Conservation (phyloP, 2,888 invertebrate genomes). For the Dasysyrphus albostriatus region DNA sequence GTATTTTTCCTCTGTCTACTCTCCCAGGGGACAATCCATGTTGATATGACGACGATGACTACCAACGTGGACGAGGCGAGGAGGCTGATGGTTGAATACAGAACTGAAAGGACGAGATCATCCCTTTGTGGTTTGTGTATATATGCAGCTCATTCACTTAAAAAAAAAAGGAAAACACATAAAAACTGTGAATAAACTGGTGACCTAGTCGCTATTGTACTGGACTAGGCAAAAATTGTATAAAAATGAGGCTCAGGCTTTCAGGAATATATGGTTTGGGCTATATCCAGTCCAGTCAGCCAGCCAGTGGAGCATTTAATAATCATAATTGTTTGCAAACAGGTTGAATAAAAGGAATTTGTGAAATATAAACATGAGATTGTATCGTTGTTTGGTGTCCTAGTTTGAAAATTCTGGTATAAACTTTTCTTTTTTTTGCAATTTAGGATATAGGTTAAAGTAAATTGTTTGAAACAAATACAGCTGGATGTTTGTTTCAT, state of each 20-base stretch:
- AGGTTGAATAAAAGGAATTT: slow-evolving; percentile 70
- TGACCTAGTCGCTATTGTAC: slow-evolving; percentile 16
- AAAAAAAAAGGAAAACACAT: slow-evolving; percentile 35
- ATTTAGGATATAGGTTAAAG: slow-evolving; percentile 14
- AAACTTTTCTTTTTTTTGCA: not conserved
- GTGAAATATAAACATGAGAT: slow-evolving; percentile 65
- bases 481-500: not conserved
- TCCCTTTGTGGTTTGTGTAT: slow-evolving; percentile 54
- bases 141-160: slow-evolving; percentile 51
- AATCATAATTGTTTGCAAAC: slow-evolving; percentile 75
- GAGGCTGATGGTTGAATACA: not conserved
- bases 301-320: slow-evolving; percentile 62
- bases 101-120: slow-evolving; percentile 31
- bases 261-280: not conserved
- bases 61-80: too few relatives aligned
- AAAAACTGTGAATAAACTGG: not conserved
- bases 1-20: slow-evolving; percentile 35
- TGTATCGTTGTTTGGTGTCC: slow-evolving; percentile 53
- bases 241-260: slow-evolving; percentile 9
- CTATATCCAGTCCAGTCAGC: slow-evolving; percentile 3
- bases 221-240: not conserved
- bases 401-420: slow-evolving; percentile 37
- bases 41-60: slow-evolving; percentile 42
- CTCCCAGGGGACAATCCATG: slow-evolving; percentile 40
- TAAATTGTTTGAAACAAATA: slow-evolving; percentile 22